These are phyloP conservation scores for Intellagama lesueurii DNA, from an alignment of 2,797 vertebrate genomes.

Conservation along the genomic window DNA sequence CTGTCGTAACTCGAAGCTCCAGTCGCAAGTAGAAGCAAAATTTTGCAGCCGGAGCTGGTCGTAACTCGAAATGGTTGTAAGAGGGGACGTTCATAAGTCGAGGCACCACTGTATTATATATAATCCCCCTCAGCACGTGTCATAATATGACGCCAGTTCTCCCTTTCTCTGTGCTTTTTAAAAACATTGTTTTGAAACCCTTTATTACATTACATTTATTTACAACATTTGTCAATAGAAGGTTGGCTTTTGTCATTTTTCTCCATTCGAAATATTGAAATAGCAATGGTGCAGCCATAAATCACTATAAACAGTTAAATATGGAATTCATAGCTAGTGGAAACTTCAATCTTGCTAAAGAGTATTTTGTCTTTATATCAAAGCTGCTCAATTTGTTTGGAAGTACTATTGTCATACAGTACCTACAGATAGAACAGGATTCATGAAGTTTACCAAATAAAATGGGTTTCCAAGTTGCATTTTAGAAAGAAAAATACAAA, in stretches of 20 bases:
- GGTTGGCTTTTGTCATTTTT: not conserved
- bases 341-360: not conserved
- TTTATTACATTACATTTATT: not conserved
- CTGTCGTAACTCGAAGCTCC: no score
- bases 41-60: no score
- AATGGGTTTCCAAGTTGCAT: not conserved
- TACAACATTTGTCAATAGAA: not conserved
- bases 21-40: no score
- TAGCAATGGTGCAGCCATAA: not conserved
- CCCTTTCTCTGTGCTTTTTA: not conserved
- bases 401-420: not conserved
- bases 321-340: not conserved
- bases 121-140: not conserved
- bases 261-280: not conserved
- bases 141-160: no score
- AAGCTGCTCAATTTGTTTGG: not conserved
- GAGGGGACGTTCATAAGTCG: no score
- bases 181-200: constrained; percentile 31
- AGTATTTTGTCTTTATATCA: not conserved
- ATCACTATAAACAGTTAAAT: not conserved
- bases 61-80: no score
- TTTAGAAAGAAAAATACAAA: not conserved
- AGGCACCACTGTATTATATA: no score
- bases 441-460: not conserved
- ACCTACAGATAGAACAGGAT: not conserved